These are phyloP conservation scores for Phodopus roborovskii DNA, from an alignment of 2,113 vertebrate genomes.

Conservation along the genomic window DNA sequence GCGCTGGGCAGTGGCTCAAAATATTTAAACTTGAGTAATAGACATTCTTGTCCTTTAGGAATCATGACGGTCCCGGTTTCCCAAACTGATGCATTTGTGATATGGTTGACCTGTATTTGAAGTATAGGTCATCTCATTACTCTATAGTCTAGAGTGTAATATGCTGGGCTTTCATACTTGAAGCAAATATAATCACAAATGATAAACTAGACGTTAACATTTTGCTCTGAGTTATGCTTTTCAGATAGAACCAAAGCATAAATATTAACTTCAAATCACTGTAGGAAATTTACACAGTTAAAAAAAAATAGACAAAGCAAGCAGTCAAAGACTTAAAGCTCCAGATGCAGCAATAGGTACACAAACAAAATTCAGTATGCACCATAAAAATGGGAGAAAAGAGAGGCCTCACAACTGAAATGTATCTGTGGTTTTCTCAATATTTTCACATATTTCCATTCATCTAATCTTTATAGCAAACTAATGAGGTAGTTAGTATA, in stretches of 20 bases:
- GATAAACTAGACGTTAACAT: neutral
- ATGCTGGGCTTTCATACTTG: neutral
- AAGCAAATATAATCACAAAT: neutral
- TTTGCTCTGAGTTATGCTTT: neutral
- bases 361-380: neutral
- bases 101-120: neutral
- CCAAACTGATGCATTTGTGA: neutral
- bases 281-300: neutral
- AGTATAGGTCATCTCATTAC: neutral
- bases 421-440: neutral
- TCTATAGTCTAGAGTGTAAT: neutral
- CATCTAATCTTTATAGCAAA: constrained; percentile 1
- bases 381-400: neutral
- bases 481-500: neutral
- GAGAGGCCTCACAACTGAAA: neutral
- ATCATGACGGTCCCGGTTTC: neutral
- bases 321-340: neutral
- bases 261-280: neutral
- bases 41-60: neutral
- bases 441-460: neutral
- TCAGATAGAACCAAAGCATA: neutral
- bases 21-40: neutral
- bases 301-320: neutral
- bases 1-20: neutral
- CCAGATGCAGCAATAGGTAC: neutral